Evolutionary conservation across 2,888 invertebrate genomes (phyloP), one percentile per base, ranked within the genome.

Genomic region (Pseudococcus longispinus): DNA sequence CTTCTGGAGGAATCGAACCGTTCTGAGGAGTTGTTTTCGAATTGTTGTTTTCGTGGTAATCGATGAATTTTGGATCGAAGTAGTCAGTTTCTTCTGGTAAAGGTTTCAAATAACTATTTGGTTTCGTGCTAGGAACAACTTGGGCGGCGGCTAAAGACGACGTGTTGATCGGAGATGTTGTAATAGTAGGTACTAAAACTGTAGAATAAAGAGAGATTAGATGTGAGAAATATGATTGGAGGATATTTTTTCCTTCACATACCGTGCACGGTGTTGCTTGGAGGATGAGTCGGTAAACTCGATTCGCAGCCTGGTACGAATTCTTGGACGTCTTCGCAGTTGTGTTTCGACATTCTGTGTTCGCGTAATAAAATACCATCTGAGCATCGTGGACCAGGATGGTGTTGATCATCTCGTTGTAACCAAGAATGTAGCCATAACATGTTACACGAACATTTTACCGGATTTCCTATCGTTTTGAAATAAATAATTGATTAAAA

Each of bases 341-440:
- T 94, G 87, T 93, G 93, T 88, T 94, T 92, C 15, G 94, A 94
- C 88, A 96, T 92, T 80, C 95, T 93, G 90, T 95, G 93, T 88
- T 94, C 94, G 89, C 94, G 93, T n/a, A 96, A 92, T 18, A 95
- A 92, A 23, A 94, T 94, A 0, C 96, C 96, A 89, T 96, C 96
- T 37, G 93, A 93, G 90, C 96, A 96, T 90, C 93, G 93, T 6
- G 96, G 96, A 3, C 96, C 96, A 9, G 94, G 92, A 3, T 94
- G 92, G 51, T 70, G 83, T 32, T 94, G 93, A 20, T 87, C 86
- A 15, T 88, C 88, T 9, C 88, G 88, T 46, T 88, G 88, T 37
- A 96, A 91, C 96, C 96, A 96, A 3, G 94, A 94, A 89, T 95
- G 93, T 2, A 97, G 91, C 97, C 97, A 97, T 86, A 95, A 92